phyloP scores from a whole-genome alignment of 2,888 invertebrate genomes.

The Dryadula phaetusa region DNA sequence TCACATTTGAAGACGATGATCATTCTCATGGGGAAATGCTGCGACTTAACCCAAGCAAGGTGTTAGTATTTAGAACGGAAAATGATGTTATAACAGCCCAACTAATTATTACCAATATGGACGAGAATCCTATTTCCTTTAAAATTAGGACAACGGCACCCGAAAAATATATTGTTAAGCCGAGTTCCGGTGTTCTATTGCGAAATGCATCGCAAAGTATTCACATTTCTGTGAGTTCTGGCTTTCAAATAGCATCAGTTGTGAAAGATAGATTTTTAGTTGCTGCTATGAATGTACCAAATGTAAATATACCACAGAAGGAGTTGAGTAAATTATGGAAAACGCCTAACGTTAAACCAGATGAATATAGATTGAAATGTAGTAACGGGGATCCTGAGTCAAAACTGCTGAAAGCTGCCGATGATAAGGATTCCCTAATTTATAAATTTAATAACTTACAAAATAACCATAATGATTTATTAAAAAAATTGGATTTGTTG shows the following conservation, averaged over 20 bases:
- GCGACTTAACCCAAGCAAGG: slow-evolving; percentile 84
- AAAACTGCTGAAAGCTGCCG: neutral
- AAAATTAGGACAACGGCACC: slow-evolving; percentile 96
- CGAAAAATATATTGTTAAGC: slow-evolving; percentile 94
- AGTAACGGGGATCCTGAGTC: slow-evolving; percentile 24
- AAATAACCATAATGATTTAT: slow-evolving; percentile 35
- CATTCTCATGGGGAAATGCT: slow-evolving; percentile 70
- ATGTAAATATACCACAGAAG: slow-evolving; percentile 71
- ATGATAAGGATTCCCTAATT: slow-evolving; percentile 36
- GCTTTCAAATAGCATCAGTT: slow-evolving; percentile 85
- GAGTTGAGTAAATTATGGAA: slow-evolving; percentile 89
- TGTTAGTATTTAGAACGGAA: slow-evolving; percentile 85
- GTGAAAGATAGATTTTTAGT: slow-evolving; percentile 92
- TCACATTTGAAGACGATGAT: slow-evolving; percentile 43
- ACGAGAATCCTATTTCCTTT: slow-evolving; percentile 62
- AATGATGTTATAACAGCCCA: slow-evolving; percentile 85
- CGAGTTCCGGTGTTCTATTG: slow-evolving; percentile 88
- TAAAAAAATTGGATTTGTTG: slow-evolving; percentile 33
- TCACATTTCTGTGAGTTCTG: slow-evolving; percentile 87
- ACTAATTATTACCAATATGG: slow-evolving; percentile 86
- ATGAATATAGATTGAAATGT: slow-evolving; percentile 85
- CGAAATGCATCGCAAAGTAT: slow-evolving; percentile 85
- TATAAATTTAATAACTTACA: slow-evolving; percentile 36
- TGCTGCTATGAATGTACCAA: slow-evolving; percentile 87
- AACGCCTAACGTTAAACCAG: slow-evolving; percentile 73